Conservation (phyloP, 2,797 vertebrate species). For the Rhincodon typus region DNA sequence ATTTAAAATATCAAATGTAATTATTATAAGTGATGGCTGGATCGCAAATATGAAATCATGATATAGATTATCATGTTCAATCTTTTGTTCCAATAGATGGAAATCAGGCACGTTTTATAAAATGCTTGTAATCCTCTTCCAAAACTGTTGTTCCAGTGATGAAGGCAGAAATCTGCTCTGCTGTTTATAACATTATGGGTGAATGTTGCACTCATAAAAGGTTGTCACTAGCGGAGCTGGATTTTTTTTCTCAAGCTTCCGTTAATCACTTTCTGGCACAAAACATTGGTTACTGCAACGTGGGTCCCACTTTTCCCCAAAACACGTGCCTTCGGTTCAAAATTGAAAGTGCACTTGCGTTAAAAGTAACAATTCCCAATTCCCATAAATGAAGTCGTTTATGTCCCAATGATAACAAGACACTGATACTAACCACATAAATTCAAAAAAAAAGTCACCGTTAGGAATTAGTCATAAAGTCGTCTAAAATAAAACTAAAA, state of each 20-base stretch:
- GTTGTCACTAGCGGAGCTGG: not conserved
- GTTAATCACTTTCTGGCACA: not conserved
- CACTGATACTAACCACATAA: not conserved
- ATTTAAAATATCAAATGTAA: not conserved
- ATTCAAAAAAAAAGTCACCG: not conserved
- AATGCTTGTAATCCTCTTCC: not conserved
- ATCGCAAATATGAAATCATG: not conserved
- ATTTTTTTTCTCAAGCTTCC: not conserved
- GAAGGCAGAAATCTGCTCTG: not conserved
- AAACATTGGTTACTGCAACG: not conserved
- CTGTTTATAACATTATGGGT: not conserved
- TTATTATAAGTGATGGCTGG: not conserved
- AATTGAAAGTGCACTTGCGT: not conserved
- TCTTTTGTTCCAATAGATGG: not conserved
- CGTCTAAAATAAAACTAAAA: not conserved
- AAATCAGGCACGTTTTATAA: not conserved
- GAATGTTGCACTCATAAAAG: not conserved
- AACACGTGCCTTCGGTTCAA: not conserved
- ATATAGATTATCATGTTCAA: not conserved
- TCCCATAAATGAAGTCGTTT: not conserved
- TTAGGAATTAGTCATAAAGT: not conserved
- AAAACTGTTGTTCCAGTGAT: not conserved
- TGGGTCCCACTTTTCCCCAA: not conserved
- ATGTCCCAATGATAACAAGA: not conserved
- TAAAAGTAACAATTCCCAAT: not conserved